Conservation (phyloP, 1,140 invertebrate species). For the Heliconius melpomene region DNA sequence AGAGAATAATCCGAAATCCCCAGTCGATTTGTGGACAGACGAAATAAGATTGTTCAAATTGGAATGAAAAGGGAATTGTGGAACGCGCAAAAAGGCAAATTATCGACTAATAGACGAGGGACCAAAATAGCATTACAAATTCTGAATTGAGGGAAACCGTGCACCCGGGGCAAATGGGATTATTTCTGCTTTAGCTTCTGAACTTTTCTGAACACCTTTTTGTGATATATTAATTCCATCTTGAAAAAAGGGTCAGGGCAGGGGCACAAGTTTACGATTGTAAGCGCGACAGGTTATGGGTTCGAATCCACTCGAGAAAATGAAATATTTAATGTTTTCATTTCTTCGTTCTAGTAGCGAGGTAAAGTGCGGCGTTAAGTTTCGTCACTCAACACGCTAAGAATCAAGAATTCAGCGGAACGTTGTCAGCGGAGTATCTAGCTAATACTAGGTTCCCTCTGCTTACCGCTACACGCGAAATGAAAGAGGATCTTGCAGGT, state of each 20-base stretch:
- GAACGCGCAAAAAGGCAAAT: slow-evolving; percentile 15
- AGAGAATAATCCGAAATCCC: not conserved
- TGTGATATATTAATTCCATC: not conserved
- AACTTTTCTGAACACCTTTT: not conserved
- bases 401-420: no score
- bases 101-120: slow-evolving; percentile 20
- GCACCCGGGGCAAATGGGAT: slow-evolving; percentile 1
- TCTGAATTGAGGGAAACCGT: slow-evolving; percentile 12
- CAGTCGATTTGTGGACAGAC: not conserved
- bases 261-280: no score
- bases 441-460: no score
- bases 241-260: not conserved
- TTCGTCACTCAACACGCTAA: no score
- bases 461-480: no score
- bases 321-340: no score
- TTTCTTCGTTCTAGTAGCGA: no score
- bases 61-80: not conserved
- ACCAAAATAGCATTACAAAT: slow-evolving; percentile 22
- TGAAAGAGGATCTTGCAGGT: no score
- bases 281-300: no score
- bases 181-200: slow-evolving; percentile 11
- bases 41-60: slow-evolving; percentile 16
- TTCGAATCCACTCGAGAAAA: no score
- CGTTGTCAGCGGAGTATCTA: no score
- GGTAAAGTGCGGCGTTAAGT: no score